Evolutionary conservation across 2,113 vertebrate species (phyloP), one percentile per base, ranked within the genome.

Genomic region (Oreochromis spilurus): DNA sequence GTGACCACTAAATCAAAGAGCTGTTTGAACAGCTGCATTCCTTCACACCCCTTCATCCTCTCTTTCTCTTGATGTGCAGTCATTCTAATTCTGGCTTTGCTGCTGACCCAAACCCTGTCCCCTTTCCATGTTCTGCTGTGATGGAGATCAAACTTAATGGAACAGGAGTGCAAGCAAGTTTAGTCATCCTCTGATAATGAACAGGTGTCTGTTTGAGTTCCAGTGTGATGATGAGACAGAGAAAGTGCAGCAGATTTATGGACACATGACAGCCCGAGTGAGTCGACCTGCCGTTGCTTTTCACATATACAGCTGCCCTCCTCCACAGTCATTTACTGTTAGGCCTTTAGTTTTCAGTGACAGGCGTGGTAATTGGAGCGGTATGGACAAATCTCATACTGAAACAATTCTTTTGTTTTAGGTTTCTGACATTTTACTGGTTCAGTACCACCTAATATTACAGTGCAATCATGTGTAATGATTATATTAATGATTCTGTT

Each of bases 21-120:
- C 85, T 94, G 91, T 95, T 95, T 94, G 90, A 95, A 94, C 92
- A 95, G 94, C 94, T 95, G 92, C 94, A 95, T 95, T 94, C 94
- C 90, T 94, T 94, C 95, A 93, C 94, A 94, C 93, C 72, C 89
- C 92, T 90, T 86, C 89, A 93, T 89, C 84, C 91, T 85, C 89
- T 79, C 81, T 36, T 57, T 58, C 87, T 88, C 77, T 84, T 53
- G 79, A 87, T 85, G 60, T 83, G 87, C 80, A 45, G 36, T 82
- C 57, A 89, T 48, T 86, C 54, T 78, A 84, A 78, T 82, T 85
- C 67, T 83, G 79, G 62, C 87, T 88, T 82, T 84, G 77, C 58
- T 11, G 58, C 57, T 79, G 58, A 65, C 52, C 87, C 53, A 60
- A 75, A 21, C 55, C 26, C 21, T 43, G 24, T 11, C 60, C 75